These are phyloP conservation scores for Bombus fervidus DNA, from an alignment of 1,140 invertebrate genomes.

Conservation along the genomic window DNA sequence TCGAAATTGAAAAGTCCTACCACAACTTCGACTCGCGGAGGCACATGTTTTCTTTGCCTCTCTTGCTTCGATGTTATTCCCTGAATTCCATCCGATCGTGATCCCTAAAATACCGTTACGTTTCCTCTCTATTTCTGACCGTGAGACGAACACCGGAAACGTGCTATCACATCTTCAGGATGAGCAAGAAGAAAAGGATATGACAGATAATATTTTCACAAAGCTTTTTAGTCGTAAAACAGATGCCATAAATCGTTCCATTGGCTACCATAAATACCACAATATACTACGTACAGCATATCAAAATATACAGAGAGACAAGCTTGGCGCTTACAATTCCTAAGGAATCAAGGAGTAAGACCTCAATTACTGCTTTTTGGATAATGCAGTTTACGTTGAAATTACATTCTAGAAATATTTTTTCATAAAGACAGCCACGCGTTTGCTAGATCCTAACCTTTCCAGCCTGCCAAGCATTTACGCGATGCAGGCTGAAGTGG, in stretches of 20 bases:
- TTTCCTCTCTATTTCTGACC: background rate
- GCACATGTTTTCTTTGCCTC: constrained; percentile 38
- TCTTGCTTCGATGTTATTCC: constrained; percentile 15
- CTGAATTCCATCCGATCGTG: constrained; percentile 33
- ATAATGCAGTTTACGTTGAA: background rate
- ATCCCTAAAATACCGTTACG: constrained; percentile 20
- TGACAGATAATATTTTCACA: background rate
- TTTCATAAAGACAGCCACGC: background rate
- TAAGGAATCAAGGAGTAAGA: background rate
- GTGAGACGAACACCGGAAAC: background rate
- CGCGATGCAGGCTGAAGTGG: background rate
- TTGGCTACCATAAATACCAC: no score
- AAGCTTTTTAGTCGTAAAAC: background rate
- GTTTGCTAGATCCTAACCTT: background rate
- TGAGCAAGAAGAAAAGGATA: background rate
- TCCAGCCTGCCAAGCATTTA: background rate
- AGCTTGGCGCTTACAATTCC: no score
- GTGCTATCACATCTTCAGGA: background rate
- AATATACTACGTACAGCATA: no score
- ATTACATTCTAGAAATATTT: background rate
- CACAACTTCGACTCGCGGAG: background rate
- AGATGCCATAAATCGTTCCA: background rate
- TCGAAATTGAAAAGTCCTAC: constrained; percentile 47
- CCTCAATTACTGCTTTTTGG: background rate
- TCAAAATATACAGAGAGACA: no score